These are phyloP conservation scores for Galbula dea DNA, from an alignment of 2,113 vertebrate genomes.

Conservation along the genomic window DNA sequence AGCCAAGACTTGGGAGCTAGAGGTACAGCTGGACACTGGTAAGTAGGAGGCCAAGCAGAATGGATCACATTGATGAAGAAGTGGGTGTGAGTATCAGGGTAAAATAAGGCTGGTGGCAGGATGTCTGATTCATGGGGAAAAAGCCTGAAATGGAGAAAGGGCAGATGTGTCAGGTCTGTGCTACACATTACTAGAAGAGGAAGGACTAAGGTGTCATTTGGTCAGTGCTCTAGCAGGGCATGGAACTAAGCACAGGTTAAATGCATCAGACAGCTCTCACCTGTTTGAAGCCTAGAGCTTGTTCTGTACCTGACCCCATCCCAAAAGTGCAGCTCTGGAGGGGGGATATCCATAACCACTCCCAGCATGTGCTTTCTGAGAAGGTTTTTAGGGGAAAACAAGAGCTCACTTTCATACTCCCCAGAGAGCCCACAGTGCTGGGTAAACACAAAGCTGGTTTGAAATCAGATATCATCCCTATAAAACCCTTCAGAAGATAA, in stretches of 20 bases:
- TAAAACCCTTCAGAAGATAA: not conserved
- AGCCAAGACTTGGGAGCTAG: not conserved
- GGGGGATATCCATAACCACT: not conserved
- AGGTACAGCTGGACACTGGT: fast-evolving
- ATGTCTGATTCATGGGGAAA: not conserved
- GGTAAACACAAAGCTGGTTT: fast-evolving
- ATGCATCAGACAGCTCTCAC: not conserved
- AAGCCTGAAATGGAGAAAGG: not conserved
- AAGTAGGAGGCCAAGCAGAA: not conserved
- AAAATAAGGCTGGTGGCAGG: not conserved
- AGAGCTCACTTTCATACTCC: not conserved
- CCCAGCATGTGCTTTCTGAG: not conserved
- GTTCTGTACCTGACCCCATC: fast-evolving
- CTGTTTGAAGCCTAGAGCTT: not conserved
- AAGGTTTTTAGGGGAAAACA: not conserved
- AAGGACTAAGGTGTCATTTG: not conserved
- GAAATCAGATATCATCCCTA: not conserved
- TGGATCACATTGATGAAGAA: not conserved
- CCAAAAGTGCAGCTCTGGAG: not conserved
- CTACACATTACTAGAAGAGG: not conserved
- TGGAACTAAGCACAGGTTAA: not conserved
- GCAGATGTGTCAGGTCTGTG: too few species aligned
- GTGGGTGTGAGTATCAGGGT: not conserved
- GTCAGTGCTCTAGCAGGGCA: not conserved
- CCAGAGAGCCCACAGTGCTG: fast-evolving